Evolutionary conservation across 2,888 invertebrate genomes (phyloP).

Genomic region (Scaptomyza reducta): DNA sequence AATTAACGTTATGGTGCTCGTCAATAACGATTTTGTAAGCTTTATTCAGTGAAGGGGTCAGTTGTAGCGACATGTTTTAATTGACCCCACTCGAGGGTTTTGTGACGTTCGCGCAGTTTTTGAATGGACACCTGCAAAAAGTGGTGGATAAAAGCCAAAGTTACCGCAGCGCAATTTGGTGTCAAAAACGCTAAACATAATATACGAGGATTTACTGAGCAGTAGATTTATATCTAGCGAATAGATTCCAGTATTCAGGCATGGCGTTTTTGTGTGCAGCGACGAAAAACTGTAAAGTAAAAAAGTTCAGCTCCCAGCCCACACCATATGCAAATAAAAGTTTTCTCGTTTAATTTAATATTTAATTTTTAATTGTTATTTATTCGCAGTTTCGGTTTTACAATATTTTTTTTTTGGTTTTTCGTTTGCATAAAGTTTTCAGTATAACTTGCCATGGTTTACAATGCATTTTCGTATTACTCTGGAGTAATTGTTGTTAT

Average conservation of each 20-base stretch:
- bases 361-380: slow-evolving; percentile 78
- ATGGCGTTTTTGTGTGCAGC: not conserved
- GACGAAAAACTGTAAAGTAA: not conserved
- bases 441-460: slow-evolving; percentile 48
- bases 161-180: slow-evolving; percentile 11
- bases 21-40: not conserved
- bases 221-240: slow-evolving; percentile 7
- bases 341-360: slow-evolving; percentile 65
- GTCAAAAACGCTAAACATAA: slow-evolving; percentile 12
- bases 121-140: slow-evolving; percentile 16
- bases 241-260: not conserved
- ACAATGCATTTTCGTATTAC: slow-evolving; percentile 45
- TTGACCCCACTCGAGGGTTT: not conserved
- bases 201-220: not conserved
- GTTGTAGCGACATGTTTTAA: not conserved
- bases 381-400: slow-evolving; percentile 74
- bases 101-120: not conserved
- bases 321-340: slow-evolving; percentile 27
- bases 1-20: too few relatives aligned
- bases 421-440: slow-evolving; percentile 68
- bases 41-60: not conserved
- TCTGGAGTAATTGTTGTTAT: slow-evolving; percentile 60
- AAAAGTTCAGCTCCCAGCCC: not conserved
- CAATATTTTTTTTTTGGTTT: slow-evolving; percentile 57
- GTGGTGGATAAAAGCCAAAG: slow-evolving; percentile 17